Evolutionary conservation across 2,888 invertebrate genomes (phyloP), one percentile per base, ranked within the genome.

Genomic region (Plutella xylostella): DNA sequence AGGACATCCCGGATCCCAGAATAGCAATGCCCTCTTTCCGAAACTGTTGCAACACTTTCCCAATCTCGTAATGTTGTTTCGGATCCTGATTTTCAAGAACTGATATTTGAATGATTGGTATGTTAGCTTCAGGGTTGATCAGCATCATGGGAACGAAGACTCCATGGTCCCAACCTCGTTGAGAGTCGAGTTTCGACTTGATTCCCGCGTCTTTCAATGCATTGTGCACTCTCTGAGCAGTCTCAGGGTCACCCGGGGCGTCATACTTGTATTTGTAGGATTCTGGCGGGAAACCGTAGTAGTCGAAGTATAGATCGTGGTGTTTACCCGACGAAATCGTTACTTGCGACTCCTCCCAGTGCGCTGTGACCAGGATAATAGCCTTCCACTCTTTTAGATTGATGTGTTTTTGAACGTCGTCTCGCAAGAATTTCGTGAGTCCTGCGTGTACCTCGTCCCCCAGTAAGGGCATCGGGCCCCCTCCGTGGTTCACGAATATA

Each of bases 121-220:
- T 65, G 51, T 77, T 64, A 0, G 83, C 83, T 5, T 63, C 50
- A 5, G 82, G 80, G 37, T 78, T 76, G 2, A 83, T 80, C 0
- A 83, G 55, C 66, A 82, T 72, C 83, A 83, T 83, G 0, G 83
- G 83, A 18, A 83, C 82, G 48, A 83, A 83, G 12, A 83, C 83
- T 55, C 83, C 83, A 55, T 83, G 82, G 54, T 83, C 82, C 83
- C 83, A 83, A 54, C 83, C 82, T 62, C 82, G 61, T 55, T 72
- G 61, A 0, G 68, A 50, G 46, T 83, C 79, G 28, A 82, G 53
- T 54, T 68, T 73, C 0, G 78, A 72, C 11, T 66, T 61, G 25
- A 80, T 72, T 19, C 80, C 79, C 6, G 61, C 65, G 11, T 63
- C 63, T 52, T 71, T 69, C 6, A 83, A 46, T 1, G 58, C 56